Evolutionary conservation across 2,888 invertebrate species (phyloP), one percentile per base, ranked within the genome.

Genomic region (Pycnomerus fuliginosus): DNA sequence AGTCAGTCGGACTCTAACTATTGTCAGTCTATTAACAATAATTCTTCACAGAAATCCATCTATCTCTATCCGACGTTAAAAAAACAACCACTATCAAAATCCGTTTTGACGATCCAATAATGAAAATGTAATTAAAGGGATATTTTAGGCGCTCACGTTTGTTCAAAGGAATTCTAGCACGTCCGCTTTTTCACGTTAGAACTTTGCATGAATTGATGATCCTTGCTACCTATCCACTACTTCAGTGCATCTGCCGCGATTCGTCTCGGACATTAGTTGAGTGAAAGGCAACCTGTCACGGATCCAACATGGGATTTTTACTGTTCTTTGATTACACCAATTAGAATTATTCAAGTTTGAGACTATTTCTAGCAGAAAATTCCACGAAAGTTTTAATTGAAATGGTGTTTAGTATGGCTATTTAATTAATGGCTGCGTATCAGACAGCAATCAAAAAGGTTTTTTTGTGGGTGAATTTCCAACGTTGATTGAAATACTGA

Each of bases 1-100:
- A 69, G 69, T 64, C 69, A 65, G 69, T 64, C 69, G 67, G 69
- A 61, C 67, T 62, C 58, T 50, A 49, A 59, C 61, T 58, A 65
- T 64, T 61, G 63, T 62, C 61, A 44, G 55, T 53, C 60, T 60
- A 62, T 62, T 64, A 64, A 60, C 56, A 52, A 49, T 52, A 55
- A 55, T 51, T 55, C 56, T 58, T 54, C 52, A 60, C 51, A 49
- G 50, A 56, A 56, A 52, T 49, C 46, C 45, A 47, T 45, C 50
- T 50, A 48, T 59, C 58, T 51, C 57, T 53, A 44, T 57, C 52
- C n/a, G n/a, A n/a, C n/a, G n/a, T n/a, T n/a, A n/a, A n/a, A n/a
- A n/a, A n/a, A n/a, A n/a, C n/a, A n/a, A n/a, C n/a, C n/a, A n/a
- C n/a, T n/a, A n/a, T n/a, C n/a, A n/a, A n/a, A n/a, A n/a, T n/a